Base-by-base conservation (phyloP, 1,140 invertebrate species). In the Heterodera carotae region DNA sequence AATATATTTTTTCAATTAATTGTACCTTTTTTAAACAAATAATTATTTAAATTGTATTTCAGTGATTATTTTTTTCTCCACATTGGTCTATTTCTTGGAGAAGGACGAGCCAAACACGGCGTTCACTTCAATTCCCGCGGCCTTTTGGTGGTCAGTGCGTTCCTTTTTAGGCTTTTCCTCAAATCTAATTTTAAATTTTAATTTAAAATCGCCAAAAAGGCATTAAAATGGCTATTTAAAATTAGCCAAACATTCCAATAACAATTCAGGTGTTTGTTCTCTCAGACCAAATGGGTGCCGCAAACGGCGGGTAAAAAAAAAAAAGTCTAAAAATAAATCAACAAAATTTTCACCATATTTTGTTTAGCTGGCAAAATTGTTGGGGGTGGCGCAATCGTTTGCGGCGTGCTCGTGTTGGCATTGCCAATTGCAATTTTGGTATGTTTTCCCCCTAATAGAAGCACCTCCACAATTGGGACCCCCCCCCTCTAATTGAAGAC, bases 1-100 rank as follows among this genome's bases (percentile, higher is more conserved):
- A n/a, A n/a, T n/a, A n/a, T n/a, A n/a, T n/a, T n/a, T n/a, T n/a
- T n/a, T n/a, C n/a, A n/a, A n/a, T n/a, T n/a, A n/a, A n/a, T n/a
- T n/a, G n/a, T n/a, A n/a, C n/a, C n/a, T n/a, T n/a, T n/a, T n/a
- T n/a, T n/a, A n/a, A n/a, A n/a, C n/a, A n/a, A 33, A 33, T 67
- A 33, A 2, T 33, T 33, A 2, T 67, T 4, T 18, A 67, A 22
- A 67, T n/a, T n/a, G 2, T 1, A 12, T 56, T 59, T 59, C 33
- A 74, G 83, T 87, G 4, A 83, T 88, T 1, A 77, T 88, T 59
- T 87, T 88, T 68, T 88, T 88, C 78, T 88, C 88, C 48, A 89
- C 88, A 34, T 75, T 89, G 39, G 79, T 88, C 12, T 88, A 89
- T 76, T 89, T 88, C 67, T 80, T 88, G 33, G 88, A 88, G 60